These are phyloP conservation scores for Ooceraea biroi DNA, from an alignment of 1,140 invertebrate genomes.

Conservation along the genomic window DNA sequence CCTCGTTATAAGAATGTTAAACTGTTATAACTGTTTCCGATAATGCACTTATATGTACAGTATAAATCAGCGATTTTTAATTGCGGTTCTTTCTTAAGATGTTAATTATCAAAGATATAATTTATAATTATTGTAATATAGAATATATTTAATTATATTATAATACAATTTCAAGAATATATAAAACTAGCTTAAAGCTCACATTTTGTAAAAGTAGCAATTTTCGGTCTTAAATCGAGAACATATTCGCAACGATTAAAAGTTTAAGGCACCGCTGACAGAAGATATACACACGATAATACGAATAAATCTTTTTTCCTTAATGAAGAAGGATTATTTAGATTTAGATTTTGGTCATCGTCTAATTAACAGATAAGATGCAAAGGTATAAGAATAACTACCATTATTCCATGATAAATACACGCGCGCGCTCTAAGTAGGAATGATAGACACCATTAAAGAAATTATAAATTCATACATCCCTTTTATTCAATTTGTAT, in stretches of 20 bases:
- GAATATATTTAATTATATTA: conserved; percentile 2
- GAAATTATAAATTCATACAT: conserved; percentile 14
- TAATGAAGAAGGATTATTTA: conserved; percentile 14
- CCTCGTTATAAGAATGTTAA: conserved; percentile 37
- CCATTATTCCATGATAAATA: not conserved
- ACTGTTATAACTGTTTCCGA: not conserved
- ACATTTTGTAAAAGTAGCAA: not conserved
- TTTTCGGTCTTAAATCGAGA: not conserved
- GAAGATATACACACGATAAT: not conserved
- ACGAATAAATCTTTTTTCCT: not conserved
- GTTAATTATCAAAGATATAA: not conserved
- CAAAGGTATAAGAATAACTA: not conserved
- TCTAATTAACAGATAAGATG: not conserved
- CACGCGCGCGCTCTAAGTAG: not conserved
- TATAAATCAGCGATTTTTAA: not conserved
- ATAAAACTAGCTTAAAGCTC: not conserved
- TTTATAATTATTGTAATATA: not conserved
- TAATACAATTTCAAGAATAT: not conserved
- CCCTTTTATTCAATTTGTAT: conserved; percentile 9
- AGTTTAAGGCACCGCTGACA: not conserved
- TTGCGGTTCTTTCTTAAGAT: not conserved
- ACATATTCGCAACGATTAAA: not conserved
- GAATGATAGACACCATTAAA: not conserved
- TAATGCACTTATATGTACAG: conserved; percentile 45
- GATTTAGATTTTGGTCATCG: conserved; percentile 19